Evolutionary conservation across 2,113 vertebrate species (phyloP).

Genomic region (Morone chrysops): DNA sequence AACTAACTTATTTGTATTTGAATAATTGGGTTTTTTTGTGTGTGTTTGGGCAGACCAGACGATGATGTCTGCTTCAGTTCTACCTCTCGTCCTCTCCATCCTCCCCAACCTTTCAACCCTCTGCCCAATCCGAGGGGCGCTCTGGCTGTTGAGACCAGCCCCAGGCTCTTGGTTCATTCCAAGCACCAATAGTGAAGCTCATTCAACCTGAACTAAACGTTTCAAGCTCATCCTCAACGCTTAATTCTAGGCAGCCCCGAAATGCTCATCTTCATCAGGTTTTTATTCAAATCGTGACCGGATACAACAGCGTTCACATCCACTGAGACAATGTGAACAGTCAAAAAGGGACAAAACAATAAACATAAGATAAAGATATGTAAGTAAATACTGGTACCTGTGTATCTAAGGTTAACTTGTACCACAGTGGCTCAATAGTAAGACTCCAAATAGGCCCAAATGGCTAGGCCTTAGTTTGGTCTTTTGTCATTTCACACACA

Average conservation of each 20-base stretch:
- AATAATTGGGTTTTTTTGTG: background rate
- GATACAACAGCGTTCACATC: slow-evolving; percentile 1
- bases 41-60: background rate
- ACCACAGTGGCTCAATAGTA: slow-evolving; percentile 58
- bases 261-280: background rate
- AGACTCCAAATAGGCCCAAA: slow-evolving; percentile 44
- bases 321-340: background rate
- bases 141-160: background rate
- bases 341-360: background rate
- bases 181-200: background rate
- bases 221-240: background rate
- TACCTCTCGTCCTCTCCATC: slow-evolving; percentile 1
- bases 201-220: background rate
- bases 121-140: slow-evolving; percentile 25
- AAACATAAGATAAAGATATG: slow-evolving; percentile 23
- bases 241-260: background rate
- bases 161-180: background rate
- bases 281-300: background rate
- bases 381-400: slow-evolving; percentile 47
- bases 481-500: slow-evolving; percentile 50
- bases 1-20: background rate
- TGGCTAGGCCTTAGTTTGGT: slow-evolving; percentile 37
- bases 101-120: background rate
- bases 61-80: background rate
- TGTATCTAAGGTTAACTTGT: slow-evolving; percentile 34